Evolutionary conservation across 2,797 vertebrate species (phyloP), one percentile per base, ranked within the genome.

Genomic region (Clamator glandarius): DNA sequence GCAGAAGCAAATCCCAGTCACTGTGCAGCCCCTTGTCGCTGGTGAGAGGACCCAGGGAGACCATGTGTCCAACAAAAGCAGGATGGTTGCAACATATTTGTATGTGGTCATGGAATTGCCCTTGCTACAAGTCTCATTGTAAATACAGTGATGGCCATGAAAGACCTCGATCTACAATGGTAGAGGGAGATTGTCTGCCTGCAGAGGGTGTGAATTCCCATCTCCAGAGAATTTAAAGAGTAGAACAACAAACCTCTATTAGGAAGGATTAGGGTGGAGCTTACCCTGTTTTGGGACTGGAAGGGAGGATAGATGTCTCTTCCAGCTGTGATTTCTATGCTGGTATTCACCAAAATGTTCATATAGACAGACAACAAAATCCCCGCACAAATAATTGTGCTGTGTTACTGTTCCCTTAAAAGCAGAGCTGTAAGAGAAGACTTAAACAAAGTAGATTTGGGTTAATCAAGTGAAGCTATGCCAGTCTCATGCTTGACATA

Each of bases 401-500:
- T 61, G 24, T 74, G 70, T 61, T 88, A 82, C 85, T 90, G 83
- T 74, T 92, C 74, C 83, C 92, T 94, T 95, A 92, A 92, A 90
- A 94, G 52, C 61, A 69, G 69, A 93, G 54, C 90, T 85, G 58
- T n/a, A 77, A 84, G 67, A 86, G 58, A 59, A 84, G 80, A 85
- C 62, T 94, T 92, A 89, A 86, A 88, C 70, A 92, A 86, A 94
- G 89, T 39, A 75, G 76, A 70, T 95, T 80, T 84, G 84, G 87
- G 90, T 91, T 92, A 95, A 82, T 89, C 35, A 73, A 84, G 90
- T 78, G 85, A 91, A 87, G 85, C 48, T 88, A 79, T 35, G 61
- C 58, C 76, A 84, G 90, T 59, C 66, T 90, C 36, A 66, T 31
- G 21, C 73, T 83, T 90, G 87, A 93, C 73, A 68, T 67, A 62